phyloP scores from a whole-genome alignment of 2,888 invertebrate species.

The Myathropa florea region DNA sequence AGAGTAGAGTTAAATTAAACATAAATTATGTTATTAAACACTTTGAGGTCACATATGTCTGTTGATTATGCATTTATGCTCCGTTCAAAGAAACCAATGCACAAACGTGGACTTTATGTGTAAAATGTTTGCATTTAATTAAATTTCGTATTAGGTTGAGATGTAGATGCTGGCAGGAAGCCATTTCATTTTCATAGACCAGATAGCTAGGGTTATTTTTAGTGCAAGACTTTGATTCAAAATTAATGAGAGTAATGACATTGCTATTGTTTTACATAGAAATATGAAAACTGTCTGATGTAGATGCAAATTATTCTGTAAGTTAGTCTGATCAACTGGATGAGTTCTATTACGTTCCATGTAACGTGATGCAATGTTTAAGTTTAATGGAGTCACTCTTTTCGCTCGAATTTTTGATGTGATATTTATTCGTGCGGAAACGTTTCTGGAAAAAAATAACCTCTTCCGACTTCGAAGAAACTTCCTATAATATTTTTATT shows the following conservation, averaged over 20 bases:
- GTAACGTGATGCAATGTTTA: background rate
- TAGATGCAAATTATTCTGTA: too few species aligned
- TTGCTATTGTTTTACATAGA: background rate
- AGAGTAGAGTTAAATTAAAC: background rate
- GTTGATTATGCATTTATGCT: background rate
- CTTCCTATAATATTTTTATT: too few species aligned
- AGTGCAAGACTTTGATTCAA: background rate
- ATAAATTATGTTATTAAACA: constrained; percentile 52
- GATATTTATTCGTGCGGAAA: too few species aligned
- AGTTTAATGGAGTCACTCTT: background rate
- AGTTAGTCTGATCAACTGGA: too few species aligned
- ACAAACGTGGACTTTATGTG: background rate
- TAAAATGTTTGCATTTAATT: background rate
- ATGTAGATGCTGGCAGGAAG: background rate
- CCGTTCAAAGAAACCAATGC: background rate
- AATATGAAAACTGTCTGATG: background rate
- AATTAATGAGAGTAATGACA: background rate
- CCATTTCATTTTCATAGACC: background rate
- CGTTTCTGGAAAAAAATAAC: too few species aligned
- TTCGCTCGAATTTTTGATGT: too few species aligned
- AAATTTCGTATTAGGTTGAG: background rate
- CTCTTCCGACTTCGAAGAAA: too few species aligned
- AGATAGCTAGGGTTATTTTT: background rate
- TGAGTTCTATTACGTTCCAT: background rate
- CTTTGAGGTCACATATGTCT: constrained; percentile 50